Evolutionary conservation across 1,140 invertebrate species (phyloP).

Genomic region (Euglossa dilemma): DNA sequence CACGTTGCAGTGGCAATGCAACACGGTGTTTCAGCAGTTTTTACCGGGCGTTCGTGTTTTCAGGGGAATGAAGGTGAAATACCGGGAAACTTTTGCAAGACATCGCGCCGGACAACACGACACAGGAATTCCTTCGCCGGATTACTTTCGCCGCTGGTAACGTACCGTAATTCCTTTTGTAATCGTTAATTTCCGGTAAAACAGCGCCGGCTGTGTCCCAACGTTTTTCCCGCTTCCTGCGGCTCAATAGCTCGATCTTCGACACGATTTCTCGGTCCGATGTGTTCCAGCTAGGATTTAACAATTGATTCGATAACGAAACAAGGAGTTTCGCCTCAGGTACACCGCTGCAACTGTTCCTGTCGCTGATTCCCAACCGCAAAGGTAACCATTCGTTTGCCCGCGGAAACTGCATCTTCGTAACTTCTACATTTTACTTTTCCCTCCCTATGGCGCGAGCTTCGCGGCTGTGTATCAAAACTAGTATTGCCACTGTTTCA

Average conservation of each 20-base stretch:
- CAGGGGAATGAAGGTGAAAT: background rate
- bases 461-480: background rate
- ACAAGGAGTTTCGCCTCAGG: too few relatives aligned
- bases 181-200: background rate
- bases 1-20: background rate
- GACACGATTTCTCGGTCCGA: too few relatives aligned
- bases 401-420: background rate
- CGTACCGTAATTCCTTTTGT: background rate
- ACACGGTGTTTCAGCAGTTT: constrained; percentile 15
- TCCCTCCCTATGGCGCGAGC: background rate
- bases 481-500: constrained; percentile 14
- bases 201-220: too few relatives aligned
- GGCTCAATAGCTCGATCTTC: too few relatives aligned
- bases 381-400: background rate
- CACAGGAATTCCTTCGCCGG: background rate
- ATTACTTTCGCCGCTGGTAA: background rate
- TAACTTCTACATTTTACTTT: background rate
- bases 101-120: background rate
- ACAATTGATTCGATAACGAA: too few relatives aligned
- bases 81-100: constrained; percentile 22
- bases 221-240: background rate
- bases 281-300: too few relatives aligned
- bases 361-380: too few relatives aligned
- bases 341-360: background rate
- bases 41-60: constrained; percentile 19